phyloP scores from a whole-genome alignment of 92 coral and sea anemone species.

The Paragorgia papillata region DNA sequence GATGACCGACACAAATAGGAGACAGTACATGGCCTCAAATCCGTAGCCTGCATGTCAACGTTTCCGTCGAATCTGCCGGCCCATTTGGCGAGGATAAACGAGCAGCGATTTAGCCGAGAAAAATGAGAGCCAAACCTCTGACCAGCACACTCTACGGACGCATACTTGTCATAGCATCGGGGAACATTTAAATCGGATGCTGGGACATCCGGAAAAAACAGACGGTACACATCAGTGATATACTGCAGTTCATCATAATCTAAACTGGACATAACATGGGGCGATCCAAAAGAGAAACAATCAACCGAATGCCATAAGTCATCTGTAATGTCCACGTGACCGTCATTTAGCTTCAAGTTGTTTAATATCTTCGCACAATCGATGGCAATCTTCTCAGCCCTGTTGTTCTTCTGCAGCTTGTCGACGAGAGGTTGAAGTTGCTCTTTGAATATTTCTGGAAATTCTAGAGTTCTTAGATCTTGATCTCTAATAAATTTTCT shows the following conservation, averaged over 20 bases:
- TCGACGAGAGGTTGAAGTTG: no score
- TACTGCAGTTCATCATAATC: neutral
- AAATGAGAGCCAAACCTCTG: constrained; percentile 35
- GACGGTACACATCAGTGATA: neutral
- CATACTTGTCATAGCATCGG: neutral
- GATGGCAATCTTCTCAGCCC: neutral
- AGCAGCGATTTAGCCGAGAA: constrained; percentile 32
- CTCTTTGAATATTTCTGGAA: no score
- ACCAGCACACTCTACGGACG: constrained; percentile 7
- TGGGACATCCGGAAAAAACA: neutral
- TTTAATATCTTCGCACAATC: neutral
- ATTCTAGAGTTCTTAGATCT: neutral
- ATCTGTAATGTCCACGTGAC: no score
- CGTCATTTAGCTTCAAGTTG: no score
- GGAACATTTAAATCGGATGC: neutral
- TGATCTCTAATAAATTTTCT: neutral
- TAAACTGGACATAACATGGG: neutral
- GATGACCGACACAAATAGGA: no score
- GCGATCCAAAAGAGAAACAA: neutral
- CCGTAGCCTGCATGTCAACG: neutral
- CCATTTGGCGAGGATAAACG: constrained; percentile 33
- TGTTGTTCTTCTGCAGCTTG: no score
- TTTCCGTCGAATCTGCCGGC: constrained; percentile 16
- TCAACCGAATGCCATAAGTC: no score
- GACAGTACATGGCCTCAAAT: constrained; percentile 30